Percentiles rank a stretch among this genome's conserved stretches.
Evolutionary conservation across 2,888 invertebrate genomes (phyloP).

Genomic region (Rhyacophila evoluta): DNA sequence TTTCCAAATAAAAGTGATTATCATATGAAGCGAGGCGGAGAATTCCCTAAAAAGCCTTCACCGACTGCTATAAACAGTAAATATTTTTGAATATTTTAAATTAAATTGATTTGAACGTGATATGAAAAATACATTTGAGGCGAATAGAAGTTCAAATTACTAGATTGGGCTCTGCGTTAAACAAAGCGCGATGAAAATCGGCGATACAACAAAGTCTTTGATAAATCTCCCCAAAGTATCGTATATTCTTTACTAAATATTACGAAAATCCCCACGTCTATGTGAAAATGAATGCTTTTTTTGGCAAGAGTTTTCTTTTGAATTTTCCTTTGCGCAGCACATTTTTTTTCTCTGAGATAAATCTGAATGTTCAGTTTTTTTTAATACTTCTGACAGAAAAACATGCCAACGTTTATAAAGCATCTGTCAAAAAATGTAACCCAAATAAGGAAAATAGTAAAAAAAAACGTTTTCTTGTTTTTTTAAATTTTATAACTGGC

Average conservation of each 20-base stretch:
- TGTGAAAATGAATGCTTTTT: neutral
- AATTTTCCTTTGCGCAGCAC: neutral
- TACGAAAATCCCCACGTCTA: neutral
- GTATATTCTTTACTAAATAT: neutral
- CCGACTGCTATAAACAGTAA: no score
- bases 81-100: no score
- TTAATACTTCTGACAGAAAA: neutral
- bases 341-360: neutral
- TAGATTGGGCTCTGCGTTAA: neutral
- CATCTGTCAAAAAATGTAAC: no score
- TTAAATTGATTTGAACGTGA: no score
- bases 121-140: no score
- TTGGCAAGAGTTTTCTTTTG: neutral
- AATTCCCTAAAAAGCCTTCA: no score
- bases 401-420: neutral
- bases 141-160: no score
- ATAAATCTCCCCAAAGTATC: slow-evolving; percentile 11
- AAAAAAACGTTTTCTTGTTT: no score
- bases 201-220: neutral
- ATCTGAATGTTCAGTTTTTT: neutral
- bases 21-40: no score
- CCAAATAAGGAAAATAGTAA: no score
- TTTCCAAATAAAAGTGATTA: no score
- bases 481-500: no score
- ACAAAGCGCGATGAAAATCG: neutral